Evolutionary conservation across 2,888 invertebrate genomes (phyloP).

Genomic region (Keiferia lycopersicella): DNA sequence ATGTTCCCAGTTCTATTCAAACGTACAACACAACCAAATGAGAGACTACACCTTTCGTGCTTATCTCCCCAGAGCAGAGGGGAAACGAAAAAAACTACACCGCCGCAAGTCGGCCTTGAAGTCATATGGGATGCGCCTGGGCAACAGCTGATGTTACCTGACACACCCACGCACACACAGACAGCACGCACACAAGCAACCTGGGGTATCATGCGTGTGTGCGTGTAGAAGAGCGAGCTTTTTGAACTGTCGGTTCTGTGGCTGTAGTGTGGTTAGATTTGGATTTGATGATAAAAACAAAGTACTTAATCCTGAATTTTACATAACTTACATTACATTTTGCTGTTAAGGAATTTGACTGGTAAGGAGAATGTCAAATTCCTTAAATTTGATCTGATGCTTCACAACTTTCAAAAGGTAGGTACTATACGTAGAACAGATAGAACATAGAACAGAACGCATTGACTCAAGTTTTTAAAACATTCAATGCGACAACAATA

Average conservation of each 20-base stretch:
- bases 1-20: background rate
- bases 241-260: slow-evolving; percentile 20
- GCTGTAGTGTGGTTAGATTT: too few relatives aligned
- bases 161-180: slow-evolving; percentile 50
- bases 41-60: slow-evolving; percentile 21
- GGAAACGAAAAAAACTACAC: slow-evolving; percentile 40
- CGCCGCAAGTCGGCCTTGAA: slow-evolving; percentile 70
- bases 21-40: slow-evolving; percentile 16
- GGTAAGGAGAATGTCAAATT: too few relatives aligned
- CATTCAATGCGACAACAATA: slow-evolving; percentile 5
- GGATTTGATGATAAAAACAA: too few relatives aligned
- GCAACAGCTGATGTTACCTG: slow-evolving; percentile 79
- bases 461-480: too few relatives aligned
- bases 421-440: too few relatives aligned
- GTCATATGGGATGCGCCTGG: slow-evolving; percentile 72
- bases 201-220: background rate
- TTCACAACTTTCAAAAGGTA: background rate
- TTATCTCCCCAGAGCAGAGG: slow-evolving; percentile 33
- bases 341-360: too few relatives aligned
- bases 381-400: background rate
- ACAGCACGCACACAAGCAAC: slow-evolving; percentile 32
- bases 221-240: slow-evolving; percentile 24
- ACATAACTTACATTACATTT: too few relatives aligned
- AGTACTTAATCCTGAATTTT: too few relatives aligned
- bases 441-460: too few relatives aligned